Evolutionary conservation across 64 coral and sea anemone species (phyloP).

Genomic region (Pachyseris speciosa): DNA sequence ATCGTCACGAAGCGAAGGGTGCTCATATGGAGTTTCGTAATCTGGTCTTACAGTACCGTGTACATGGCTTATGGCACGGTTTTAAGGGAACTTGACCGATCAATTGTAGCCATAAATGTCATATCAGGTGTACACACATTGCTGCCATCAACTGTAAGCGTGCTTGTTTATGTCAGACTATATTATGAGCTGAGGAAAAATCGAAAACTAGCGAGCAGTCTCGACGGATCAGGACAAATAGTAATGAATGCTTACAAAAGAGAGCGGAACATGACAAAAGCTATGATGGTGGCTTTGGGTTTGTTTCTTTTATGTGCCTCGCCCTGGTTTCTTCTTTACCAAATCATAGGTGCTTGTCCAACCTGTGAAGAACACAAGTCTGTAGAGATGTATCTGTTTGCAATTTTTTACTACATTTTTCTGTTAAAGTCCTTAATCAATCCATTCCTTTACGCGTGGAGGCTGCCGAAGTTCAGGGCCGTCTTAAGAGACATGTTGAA

Average conservation of each 20-base stretch:
- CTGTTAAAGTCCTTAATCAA: constrained; percentile 81
- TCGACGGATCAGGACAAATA: constrained; percentile 64
- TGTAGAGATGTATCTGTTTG: constrained; percentile 83
- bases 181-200: constrained; percentile 35
- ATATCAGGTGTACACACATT: constrained; percentile 75
- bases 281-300: constrained; percentile 51
- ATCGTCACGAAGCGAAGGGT: constrained; percentile 35
- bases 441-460: constrained; percentile 83
- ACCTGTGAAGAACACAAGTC: constrained; percentile 67
- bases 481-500: constrained; percentile 26
- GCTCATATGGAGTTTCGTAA: not conserved
- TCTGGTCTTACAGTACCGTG: constrained; percentile 58
- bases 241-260: constrained; percentile 69
- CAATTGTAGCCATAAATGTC: constrained; percentile 21
- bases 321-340: constrained; percentile 86
- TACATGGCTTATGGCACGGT: constrained; percentile 78
- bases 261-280: constrained; percentile 68
- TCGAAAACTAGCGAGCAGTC: constrained; percentile 20
- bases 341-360: constrained; percentile 80
- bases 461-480: constrained; percentile 69
- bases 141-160: constrained; percentile 52
- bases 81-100: not conserved
- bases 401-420: constrained; percentile 73
- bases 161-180: constrained; percentile 63
- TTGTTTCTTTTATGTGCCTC: constrained; percentile 73